Base-by-base conservation (phyloP, 2,113 vertebrate genomes). In the Elgaria multicarinata region DNA sequence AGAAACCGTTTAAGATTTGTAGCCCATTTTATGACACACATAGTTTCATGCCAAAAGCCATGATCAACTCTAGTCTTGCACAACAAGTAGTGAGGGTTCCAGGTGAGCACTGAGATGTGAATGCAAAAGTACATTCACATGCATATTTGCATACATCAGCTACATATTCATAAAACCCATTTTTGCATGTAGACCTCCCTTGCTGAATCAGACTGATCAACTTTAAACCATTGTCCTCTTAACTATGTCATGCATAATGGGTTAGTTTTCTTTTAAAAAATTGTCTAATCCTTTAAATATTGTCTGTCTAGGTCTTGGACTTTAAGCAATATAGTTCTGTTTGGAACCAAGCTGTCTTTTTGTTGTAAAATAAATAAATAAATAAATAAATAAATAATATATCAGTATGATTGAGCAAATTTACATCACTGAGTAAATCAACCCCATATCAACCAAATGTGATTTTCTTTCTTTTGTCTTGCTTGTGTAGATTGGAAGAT, bases 401-500 rank as follows among this genome's bases (percentile, higher is more conserved):
- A 53, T 9, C 1, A 33, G 28, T 42, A 39, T 75, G 31, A 12
- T 79, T 64, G 69, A 91, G 3, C 77, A 24, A 50, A 33, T 93
- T 62, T 31, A 46, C 74, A 69, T 28, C 44, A 74, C 89, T 90
- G 55, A 33, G 1, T 79, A 74, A 83, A 91, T 66, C 31, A 55
- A 89, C 46, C 55, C 13, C 22, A 36, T 46, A 1, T 67, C 53
- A 62, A 31, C 93, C 46, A 42, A 42, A 28, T 87, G 4, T 87
- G 64, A 74, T 72, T 66, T 67, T 12, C 66, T n/a, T 93, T 67
- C 84, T 44, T 50, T 86, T 90, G 72, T 83, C 81, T 87, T 76
- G 58, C 42, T 83, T 18, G 18, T 91, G 64, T 97, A 99, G 99
- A 99, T 99, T 26, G 99, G 99, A 75, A 98, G 99, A 67, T 94